Evolutionary conservation across 2,797 vertebrate species (phyloP).

Genomic region (Cryptoblepharus egeriae): DNA sequence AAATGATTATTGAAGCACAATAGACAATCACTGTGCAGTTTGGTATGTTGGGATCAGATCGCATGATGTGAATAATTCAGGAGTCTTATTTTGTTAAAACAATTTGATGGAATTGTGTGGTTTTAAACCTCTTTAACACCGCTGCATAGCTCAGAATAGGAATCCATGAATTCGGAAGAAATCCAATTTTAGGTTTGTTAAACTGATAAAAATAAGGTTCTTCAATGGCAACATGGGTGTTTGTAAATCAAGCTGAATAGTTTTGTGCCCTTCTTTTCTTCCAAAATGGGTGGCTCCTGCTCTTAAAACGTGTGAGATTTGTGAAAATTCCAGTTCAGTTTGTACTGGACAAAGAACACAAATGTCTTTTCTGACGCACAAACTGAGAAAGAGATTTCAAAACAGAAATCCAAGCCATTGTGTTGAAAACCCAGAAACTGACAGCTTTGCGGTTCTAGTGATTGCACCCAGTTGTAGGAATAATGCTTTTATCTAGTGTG

Average conservation of each 20-base stretch:
- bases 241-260: neutral
- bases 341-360: slow-evolving; percentile 46
- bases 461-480: slow-evolving; percentile 47
- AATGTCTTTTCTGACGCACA: slow-evolving; percentile 29
- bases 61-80: slow-evolving; percentile 16
- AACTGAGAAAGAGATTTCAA: slow-evolving; percentile 50
- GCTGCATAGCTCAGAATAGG: neutral
- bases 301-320: slow-evolving; percentile 28
- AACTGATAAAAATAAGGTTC: neutral
- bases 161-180: neutral
- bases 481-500: slow-evolving; percentile 23
- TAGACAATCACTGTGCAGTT: neutral
- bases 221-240: neutral
- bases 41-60: slow-evolving; percentile 23
- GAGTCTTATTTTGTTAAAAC: slow-evolving; percentile 33
- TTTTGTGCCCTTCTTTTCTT: neutral
- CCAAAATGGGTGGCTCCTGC: neutral
- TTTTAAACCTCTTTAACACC: neutral
- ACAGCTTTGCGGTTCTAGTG: neutral
- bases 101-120: slow-evolving; percentile 38
- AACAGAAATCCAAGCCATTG: slow-evolving; percentile 44
- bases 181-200: neutral
- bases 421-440: slow-evolving; percentile 38
- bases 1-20: neutral
- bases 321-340: slow-evolving; percentile 16